Evolutionary conservation across 1,140 invertebrate species (phyloP).

Genomic region (Pseudomyrmex flavicornis): DNA sequence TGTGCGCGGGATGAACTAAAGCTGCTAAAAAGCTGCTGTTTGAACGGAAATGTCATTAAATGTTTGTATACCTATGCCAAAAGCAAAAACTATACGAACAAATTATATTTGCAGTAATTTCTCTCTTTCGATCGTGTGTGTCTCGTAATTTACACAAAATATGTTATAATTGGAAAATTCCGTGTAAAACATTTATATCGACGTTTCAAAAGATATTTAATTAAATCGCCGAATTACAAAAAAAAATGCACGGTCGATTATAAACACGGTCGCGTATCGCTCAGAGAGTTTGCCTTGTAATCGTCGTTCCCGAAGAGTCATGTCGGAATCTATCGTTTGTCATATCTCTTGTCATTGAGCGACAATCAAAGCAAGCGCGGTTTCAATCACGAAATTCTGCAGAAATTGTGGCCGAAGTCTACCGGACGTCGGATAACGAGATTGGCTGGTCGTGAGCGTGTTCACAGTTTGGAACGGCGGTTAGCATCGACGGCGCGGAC

Average conservation of each 20-base stretch:
- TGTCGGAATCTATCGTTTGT: not conserved
- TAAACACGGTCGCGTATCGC: no score
- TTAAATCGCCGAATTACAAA: not conserved
- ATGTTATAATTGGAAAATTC: no score
- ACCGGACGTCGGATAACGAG: conserved; percentile 56
- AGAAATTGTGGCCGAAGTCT: conserved; percentile 50
- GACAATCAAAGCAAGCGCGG: conserved; percentile 54
- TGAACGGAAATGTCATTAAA: not conserved
- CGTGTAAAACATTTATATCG: not conserved
- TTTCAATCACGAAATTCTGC: conserved; percentile 59
- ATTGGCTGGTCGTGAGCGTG: conserved; percentile 46
- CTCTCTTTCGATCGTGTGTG: no score
- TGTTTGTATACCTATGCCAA: not conserved
- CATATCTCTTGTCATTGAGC: not conserved
- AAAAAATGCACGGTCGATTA: not conserved
- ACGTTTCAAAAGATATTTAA: conserved; percentile 10
- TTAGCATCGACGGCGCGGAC: conserved; percentile 50
- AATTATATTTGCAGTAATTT: no score
- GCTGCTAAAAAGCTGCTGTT: conserved; percentile 16
- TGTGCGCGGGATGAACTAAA: not conserved
- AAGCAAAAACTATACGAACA: no score
- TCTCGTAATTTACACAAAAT: no score
- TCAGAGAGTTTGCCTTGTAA: no score
- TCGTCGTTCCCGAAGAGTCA: not conserved
- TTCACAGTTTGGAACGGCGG: conserved; percentile 59